A percentile compares a stretch with the other conserved stretches of the same genome.
phyloP scores from a whole-genome alignment of 2,888 invertebrate genomes.

The Resseliella maxima region DNA sequence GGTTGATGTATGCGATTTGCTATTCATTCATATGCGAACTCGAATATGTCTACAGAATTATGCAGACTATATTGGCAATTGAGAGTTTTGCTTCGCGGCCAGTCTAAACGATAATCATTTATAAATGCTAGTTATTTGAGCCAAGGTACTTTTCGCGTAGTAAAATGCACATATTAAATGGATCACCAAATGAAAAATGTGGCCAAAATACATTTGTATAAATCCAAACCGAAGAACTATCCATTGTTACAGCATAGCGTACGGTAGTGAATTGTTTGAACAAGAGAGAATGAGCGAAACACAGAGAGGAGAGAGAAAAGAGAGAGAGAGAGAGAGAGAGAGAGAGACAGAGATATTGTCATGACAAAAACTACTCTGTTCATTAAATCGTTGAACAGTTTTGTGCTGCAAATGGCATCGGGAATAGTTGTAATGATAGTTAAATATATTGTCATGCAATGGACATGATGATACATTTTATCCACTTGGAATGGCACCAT shows the following conservation, averaged over 20 bases:
- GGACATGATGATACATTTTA: constrained; percentile 26
- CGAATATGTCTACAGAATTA: background rate
- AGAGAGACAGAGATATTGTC: background rate
- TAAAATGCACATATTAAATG: constrained; percentile 21
- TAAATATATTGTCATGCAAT: background rate
- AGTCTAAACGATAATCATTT: background rate
- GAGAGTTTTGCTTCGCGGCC: background rate
- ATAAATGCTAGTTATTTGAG: background rate
- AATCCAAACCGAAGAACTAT: background rate
- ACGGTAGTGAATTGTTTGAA: background rate
- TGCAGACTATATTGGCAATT: background rate
- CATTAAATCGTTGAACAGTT: constrained; percentile 11
- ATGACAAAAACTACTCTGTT: constrained; percentile 8
- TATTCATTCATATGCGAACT: too few relatives aligned
- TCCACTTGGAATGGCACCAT: background rate
- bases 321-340: too few relatives aligned
- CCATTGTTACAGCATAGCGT: background rate
- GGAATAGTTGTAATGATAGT: background rate
- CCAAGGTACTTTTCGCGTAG: background rate
- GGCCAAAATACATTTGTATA: background rate
- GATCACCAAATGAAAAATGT: constrained; percentile 28
- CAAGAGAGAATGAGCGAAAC: background rate
- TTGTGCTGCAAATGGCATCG: background rate
- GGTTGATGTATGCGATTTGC: background rate
- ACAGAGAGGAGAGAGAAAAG: too few relatives aligned